Evolutionary conservation across 2,888 invertebrate species (phyloP).

Genomic region (Melieria picta): DNA sequence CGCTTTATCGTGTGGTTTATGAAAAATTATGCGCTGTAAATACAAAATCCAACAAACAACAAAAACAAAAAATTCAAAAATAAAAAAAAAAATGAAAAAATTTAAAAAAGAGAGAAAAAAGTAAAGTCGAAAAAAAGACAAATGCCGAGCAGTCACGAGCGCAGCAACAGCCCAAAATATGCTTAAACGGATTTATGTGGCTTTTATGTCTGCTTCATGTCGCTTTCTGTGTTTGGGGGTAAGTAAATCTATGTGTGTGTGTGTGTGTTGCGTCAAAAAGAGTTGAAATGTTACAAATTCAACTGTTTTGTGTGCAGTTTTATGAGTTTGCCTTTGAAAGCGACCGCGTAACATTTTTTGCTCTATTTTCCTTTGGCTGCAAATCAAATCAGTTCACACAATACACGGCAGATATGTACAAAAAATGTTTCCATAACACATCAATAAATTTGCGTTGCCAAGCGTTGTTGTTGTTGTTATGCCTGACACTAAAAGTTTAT

Average conservation of each 20-base stretch:
- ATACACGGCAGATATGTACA: too few relatives aligned
- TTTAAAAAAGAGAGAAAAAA: neutral
- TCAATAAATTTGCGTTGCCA: too few relatives aligned
- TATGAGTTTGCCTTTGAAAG: too few relatives aligned
- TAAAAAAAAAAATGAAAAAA: neutral
- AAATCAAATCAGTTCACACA: too few relatives aligned
- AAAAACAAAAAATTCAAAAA: conserved; percentile 2
- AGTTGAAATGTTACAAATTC: conserved; percentile 3
- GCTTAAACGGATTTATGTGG: conserved; percentile 1
- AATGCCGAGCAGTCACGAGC: too few relatives aligned
- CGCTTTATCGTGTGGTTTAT: conserved; percentile 16
- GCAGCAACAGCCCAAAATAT: neutral
- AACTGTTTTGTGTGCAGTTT: neutral
- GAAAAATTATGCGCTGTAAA: conserved; percentile 11
- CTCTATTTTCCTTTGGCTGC: too few relatives aligned
- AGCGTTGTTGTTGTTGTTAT: too few relatives aligned
- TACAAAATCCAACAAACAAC: neutral
- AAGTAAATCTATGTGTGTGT: neutral
- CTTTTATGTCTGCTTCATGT: neutral
- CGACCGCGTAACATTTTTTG: too few relatives aligned
- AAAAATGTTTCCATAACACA: too few relatives aligned
- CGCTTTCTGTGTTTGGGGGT: neutral
- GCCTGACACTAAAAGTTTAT: too few relatives aligned
- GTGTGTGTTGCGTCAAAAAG: neutral
- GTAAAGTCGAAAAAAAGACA: neutral